Evolutionary conservation across 2,797 vertebrate genomes (phyloP).

Genomic region (Chromobotia macracanthus): DNA sequence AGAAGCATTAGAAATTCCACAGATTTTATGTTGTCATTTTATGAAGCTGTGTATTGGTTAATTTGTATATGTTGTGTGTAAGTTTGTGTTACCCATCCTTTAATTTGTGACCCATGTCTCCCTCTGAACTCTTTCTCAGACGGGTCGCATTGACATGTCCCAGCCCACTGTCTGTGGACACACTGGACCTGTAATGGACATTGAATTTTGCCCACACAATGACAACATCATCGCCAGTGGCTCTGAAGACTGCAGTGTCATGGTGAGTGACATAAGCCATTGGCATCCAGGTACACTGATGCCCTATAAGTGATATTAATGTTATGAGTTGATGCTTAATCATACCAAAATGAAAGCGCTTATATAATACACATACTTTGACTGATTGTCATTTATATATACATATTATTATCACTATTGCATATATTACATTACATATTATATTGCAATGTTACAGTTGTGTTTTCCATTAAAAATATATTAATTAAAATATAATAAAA

Average conservation of each 20-base stretch:
- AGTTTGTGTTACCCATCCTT: not conserved
- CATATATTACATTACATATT: too few species aligned
- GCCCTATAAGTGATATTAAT: not conserved
- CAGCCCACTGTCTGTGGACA: conserved; percentile 87
- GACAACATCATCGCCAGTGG: conserved; percentile 92
- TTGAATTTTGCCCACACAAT: conserved; percentile 91
- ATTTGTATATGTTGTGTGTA: not conserved
- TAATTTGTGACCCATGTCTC: conserved; percentile 2
- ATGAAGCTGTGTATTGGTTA: not conserved
- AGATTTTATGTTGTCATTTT: conserved; percentile 23
- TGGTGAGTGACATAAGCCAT: conserved; percentile 75
- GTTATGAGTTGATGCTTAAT: not conserved
- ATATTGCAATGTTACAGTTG: too few species aligned
- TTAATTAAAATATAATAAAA: too few species aligned
- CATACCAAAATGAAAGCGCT: not conserved
- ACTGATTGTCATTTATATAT: too few species aligned
- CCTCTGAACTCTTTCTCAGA: conserved; percentile 68
- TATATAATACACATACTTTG: not conserved
- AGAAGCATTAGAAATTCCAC: not conserved
- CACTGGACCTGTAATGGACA: conserved; percentile 88
- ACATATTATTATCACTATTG: too few species aligned
- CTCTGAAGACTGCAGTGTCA: conserved; percentile 90
- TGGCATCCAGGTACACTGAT: not conserved
- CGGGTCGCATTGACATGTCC: conserved; percentile 89
- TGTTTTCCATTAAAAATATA: too few species aligned